A percentile compares a stretch with the other conserved stretches of the same genome.
Conservation (phyloP, 2,113 vertebrate genomes). For the Saccopteryx leptura region DNA sequence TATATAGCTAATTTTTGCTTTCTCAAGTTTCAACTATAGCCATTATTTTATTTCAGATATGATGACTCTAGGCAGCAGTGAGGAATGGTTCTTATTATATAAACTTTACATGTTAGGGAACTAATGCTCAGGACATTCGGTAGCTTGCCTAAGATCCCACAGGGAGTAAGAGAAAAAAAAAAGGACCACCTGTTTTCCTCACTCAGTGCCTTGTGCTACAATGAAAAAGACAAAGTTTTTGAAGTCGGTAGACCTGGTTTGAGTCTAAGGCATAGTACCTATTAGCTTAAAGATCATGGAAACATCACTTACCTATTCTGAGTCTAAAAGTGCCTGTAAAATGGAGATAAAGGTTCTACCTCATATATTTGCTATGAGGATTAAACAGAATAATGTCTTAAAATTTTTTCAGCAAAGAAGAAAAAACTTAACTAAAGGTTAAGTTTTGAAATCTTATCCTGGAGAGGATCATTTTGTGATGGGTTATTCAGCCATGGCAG, state of each 20-base stretch:
- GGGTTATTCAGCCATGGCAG: not conserved
- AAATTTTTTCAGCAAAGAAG: not conserved
- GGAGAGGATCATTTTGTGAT: not conserved
- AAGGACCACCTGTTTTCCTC: not conserved
- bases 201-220: not conserved
- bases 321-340: not conserved
- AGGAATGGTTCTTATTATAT: not conserved
- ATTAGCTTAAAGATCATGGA: not conserved
- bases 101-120: not conserved
- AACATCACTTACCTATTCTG: not conserved
- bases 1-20: not conserved
- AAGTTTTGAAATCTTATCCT: not conserved
- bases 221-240: not conserved
- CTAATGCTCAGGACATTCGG: not conserved
- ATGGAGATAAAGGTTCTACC: not conserved
- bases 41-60: not conserved
- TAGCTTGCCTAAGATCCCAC: not conserved
- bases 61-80: not conserved
- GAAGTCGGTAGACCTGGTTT: not conserved
- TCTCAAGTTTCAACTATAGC: not conserved
- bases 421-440: not conserved
- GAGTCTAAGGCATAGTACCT: not conserved
- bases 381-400: not conserved
- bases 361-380: not conserved
- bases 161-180: not conserved